A percentile compares a stretch with the other conserved stretches of the same genome.
Evolutionary conservation across 2,888 invertebrate species (phyloP).

Genomic region (Marronus borbonicus): DNA sequence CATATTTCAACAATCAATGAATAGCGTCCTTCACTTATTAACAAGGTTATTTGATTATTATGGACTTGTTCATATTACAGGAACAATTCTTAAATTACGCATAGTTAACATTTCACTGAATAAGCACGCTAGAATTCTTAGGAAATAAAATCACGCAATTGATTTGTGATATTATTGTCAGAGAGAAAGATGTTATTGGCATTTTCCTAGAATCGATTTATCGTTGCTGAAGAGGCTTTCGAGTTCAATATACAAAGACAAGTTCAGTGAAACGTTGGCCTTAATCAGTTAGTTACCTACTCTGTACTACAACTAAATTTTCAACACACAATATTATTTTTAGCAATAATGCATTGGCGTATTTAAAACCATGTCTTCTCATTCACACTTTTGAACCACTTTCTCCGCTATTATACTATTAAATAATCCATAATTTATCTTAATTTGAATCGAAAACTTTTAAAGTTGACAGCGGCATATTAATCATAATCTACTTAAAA

Average conservation of each 20-base stretch:
- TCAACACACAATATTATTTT: slow-evolving; percentile 8
- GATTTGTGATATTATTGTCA: no score
- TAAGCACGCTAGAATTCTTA: not conserved
- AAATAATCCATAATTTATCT: slow-evolving; percentile 41
- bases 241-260: no score
- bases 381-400: not conserved
- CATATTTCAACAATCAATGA: not conserved
- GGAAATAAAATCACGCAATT: no score
- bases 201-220: no score
- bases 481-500: slow-evolving; percentile 53
- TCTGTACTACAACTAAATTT: no score
- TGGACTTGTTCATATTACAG: no score
- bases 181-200: no score
- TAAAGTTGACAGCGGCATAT: not conserved
- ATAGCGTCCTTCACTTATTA: not conserved
- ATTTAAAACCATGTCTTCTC: not conserved
- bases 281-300: no score
- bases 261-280: no score
- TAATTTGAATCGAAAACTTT: not conserved
- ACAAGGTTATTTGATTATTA: not conserved
- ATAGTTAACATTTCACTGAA: not conserved
- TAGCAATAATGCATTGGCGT: not conserved
- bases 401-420: slow-evolving; percentile 9
- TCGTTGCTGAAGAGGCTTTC: no score
- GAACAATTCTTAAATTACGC: not conserved